Base-by-base conservation (phyloP, 2,888 invertebrate genomes). In the Buathra laborator region DNA sequence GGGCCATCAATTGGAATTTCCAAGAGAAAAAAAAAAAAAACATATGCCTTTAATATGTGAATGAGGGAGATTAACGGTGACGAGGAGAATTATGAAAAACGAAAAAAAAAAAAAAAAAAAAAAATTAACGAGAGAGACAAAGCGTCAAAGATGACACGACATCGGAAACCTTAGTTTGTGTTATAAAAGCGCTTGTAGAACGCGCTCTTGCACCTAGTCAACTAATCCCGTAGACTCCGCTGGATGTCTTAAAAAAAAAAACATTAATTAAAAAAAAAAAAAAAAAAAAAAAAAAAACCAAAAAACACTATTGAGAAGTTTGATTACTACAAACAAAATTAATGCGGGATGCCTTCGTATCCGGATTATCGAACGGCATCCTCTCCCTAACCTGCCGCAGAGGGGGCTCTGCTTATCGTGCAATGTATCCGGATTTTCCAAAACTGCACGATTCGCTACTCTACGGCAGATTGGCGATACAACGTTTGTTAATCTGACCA, bases 391-490 rank as follows among this genome's bases (percentile, higher is more conserved):
- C 93, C 94, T 94, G 94, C 94, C 94, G 90, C 88, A 85, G 91
- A 93, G 92, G 94, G 95, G 95, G 95, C 95, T 95, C 95, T 95
- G 94, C 94, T 94, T 93, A 92, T 94, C 93, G 93, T 93, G 94
- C 93, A 93, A 90, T 89, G 93, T 90, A 93, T 95, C 95, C 95
- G 95, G 95, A 91, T 90, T 80, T 12, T 24, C 76, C 70, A 37
- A 83, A 71, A 70, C 74, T 88, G 90, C 89, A 87, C 88, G 89
- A 90, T 88, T 87, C 90, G 88, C 88, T 88, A 90, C 91, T 92
- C 89, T 79, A 83, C 89, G 92, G 90, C 92, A 91, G 92, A 92
- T 91, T 91, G 90, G 88, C 88, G 89, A 90, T 75, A 89, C 87
- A 89, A 37, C 89, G 81, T 93, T 94, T 92, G 91, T 93, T 92